Evolutionary conservation across 2,113 vertebrate species (phyloP).

Genomic region (Scartelaos histophorus): DNA sequence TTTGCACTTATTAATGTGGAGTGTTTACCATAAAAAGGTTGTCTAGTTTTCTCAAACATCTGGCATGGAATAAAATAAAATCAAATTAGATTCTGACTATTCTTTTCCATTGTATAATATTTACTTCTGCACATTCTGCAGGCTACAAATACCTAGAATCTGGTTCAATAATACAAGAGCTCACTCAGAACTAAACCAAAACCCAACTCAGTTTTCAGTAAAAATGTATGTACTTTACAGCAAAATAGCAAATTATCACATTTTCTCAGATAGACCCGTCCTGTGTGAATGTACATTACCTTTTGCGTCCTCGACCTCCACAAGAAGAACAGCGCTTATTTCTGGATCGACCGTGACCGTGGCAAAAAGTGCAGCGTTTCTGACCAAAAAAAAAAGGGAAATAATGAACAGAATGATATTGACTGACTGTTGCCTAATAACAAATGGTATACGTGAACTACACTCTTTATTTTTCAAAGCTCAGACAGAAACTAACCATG

Average conservation of each 20-base stretch:
- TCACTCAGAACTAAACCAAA: background rate
- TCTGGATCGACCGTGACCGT: constrained; percentile 49
- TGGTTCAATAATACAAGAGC: background rate
- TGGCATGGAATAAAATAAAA: no score
- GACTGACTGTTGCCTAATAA: no score
- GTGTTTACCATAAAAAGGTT: no score
- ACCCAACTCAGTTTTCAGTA: background rate
- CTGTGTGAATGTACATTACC: constrained; percentile 32
- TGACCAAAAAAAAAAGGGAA: constrained; percentile 24
- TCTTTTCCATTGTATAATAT: no score
- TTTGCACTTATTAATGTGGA: no score
- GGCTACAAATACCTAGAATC: background rate
- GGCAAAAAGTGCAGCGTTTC: constrained; percentile 69
- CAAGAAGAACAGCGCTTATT: constrained; percentile 67
- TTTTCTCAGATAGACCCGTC: no score
- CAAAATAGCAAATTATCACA: background rate
- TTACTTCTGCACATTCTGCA: no score
- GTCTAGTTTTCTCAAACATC: no score
- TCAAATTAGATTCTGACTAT: no score
- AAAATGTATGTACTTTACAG: background rate
- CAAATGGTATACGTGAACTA: background rate
- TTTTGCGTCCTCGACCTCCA: constrained; percentile 66
- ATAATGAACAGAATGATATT: no score
- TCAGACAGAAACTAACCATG: constrained; percentile 49
- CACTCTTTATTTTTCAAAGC: background rate